Base-by-base conservation (phyloP, 2,888 invertebrate species). In the Aleiodes leptofemur region DNA sequence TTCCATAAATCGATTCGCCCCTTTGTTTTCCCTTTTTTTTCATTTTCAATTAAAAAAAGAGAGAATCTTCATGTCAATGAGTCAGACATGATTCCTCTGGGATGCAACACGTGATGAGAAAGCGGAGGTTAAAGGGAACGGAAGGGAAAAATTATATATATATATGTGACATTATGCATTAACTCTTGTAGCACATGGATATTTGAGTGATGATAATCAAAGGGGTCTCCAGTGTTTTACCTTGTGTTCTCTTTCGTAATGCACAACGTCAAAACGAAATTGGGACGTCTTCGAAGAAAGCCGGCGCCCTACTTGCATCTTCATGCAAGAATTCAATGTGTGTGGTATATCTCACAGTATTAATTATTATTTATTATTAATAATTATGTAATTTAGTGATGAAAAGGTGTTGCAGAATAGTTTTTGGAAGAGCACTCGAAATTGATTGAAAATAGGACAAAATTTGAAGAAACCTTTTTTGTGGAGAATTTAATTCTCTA, bases 231-330 rank as follows among this genome's bases (percentile, higher is more conserved):
- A 11, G 11, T 14, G 16, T 29, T 53, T 13, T 31, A 51, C 8
- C 57, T 57, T 14, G 71, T 73, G 11, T 64, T 29, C 50, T 69
- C 57, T 76, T 73, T 76, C 71, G 64, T 70, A 73, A 48, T 69
- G 69, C 23, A 16, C 43, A 48, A 23, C 56, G 51, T 14, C 38
- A 71, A 74, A 23, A 74, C 38, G 71, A 75, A 80, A 78, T 80
- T 79, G 72, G 79, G 76, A 79, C 77, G 73, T 48, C 72, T 76
- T 79, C 76, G 76, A 77, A 72, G 77, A 79, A 80, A 80, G 79
- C 74, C 72, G 76, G 69, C 76, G 81, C 71, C 80, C 83, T 77
- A 84, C 82, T 83, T 82, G 73, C 78, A 74, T 74, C 70, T 70
- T 38, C 71, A 77, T 61, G 59, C 57, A 55, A 64, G 16, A 64